Conservation (phyloP, 1,140 invertebrate species). For the Wasmannia auropunctata region DNA sequence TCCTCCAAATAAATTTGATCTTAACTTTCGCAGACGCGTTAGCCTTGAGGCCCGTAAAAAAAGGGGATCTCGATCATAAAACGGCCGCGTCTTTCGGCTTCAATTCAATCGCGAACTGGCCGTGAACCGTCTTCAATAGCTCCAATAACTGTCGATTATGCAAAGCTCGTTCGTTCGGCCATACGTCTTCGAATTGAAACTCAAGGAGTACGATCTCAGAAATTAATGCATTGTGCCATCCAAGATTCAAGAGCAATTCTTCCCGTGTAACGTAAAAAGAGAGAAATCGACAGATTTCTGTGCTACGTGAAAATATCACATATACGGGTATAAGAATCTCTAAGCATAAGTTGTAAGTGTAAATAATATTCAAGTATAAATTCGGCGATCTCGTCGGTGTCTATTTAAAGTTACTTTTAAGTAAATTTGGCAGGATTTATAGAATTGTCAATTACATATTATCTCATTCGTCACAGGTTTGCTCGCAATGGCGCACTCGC, state of each 20-base stretch:
- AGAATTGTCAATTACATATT: not conserved
- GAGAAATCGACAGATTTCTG: not conserved
- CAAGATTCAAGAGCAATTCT: not conserved
- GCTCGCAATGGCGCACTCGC: not conserved
- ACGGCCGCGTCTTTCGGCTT: conserved; percentile 34
- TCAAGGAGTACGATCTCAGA: not conserved
- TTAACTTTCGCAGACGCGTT: conserved; percentile 25
- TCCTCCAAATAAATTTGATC: conserved; percentile 43
- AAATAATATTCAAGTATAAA: not conserved
- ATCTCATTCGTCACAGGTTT: not conserved
- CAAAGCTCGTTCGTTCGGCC: not conserved
- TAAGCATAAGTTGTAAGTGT: not conserved
- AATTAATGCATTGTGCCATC: conserved; percentile 20
- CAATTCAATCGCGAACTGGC: conserved; percentile 30
- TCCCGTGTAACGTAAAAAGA: not conserved
- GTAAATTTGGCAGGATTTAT: conserved; percentile 5
- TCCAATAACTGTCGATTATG: conserved; percentile 46
- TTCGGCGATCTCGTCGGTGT: not conserved
- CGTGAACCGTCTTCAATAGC: conserved; percentile 41
- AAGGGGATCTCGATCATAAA: conserved; percentile 24
- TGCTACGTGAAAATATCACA: not conserved
- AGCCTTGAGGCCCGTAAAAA: conserved; percentile 16
- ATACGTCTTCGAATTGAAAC: not conserved
- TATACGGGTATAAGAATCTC: no score
- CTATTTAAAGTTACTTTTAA: not conserved